phyloP scores from a whole-genome alignment of 2,113 vertebrate species.

The Thunnus thynnus region DNA sequence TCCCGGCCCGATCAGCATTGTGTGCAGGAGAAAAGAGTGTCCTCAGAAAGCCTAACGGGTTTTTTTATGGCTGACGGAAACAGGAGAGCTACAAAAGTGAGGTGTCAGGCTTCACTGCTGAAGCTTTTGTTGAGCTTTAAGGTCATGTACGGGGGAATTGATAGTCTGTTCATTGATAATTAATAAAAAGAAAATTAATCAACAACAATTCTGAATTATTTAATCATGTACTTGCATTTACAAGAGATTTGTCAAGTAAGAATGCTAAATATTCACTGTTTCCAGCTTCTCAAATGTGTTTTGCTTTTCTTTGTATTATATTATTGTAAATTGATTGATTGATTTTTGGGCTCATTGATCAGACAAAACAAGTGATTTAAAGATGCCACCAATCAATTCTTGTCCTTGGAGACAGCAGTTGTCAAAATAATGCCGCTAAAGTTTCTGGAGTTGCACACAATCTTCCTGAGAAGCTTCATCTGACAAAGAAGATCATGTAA shows the following conservation, averaged over 20 bases:
- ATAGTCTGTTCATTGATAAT: no score
- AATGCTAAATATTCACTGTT: no score
- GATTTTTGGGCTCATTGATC: not conserved
- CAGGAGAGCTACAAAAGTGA: conserved; percentile 30
- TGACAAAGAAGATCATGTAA: no score
- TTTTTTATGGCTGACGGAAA: conserved; percentile 48
- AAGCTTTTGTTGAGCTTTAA: conserved; percentile 18
- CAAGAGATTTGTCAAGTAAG: no score
- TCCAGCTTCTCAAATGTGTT: no score
- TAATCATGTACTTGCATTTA: no score
- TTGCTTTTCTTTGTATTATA: no score
- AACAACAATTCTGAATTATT: not conserved
- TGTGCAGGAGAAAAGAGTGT: conserved; percentile 63
- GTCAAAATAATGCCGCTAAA: not conserved
- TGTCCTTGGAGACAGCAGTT: no score
- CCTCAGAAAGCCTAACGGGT: conserved; percentile 39
- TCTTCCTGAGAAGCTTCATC: no score
- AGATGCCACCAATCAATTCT: no score
- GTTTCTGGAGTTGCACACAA: not conserved
- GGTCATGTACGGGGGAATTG: not conserved
- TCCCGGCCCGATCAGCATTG: conserved; percentile 61
- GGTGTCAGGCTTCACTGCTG: conserved; percentile 24
- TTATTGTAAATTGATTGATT: not conserved
- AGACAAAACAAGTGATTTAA: not conserved
- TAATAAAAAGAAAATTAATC: not conserved